Base-by-base conservation (phyloP, 1,140 invertebrate species). In the Diorhabda carinulata region DNA sequence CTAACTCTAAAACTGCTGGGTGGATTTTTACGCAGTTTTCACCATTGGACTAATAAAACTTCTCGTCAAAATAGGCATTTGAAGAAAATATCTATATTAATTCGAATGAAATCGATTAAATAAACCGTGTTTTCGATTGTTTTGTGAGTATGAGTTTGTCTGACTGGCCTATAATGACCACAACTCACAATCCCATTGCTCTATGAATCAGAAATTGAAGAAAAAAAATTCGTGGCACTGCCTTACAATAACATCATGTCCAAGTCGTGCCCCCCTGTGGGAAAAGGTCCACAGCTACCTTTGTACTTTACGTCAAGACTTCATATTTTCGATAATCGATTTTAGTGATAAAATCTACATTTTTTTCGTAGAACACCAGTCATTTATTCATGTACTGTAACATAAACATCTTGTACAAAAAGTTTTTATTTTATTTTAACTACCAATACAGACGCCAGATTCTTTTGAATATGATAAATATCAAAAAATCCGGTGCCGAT, bases 251-350 rank as follows among this genome's bases (percentile, higher is more conserved):
- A 52, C 47, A 52, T 52, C 47, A 52, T 52, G 47, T 52, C 47
- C n/a, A 52, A 52, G 47, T 52, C 47, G 47, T 8, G 47, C 47
- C 47, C 47, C 47, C 47, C 47, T 52, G 6, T 52, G 47, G 47
- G 47, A 52, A n/a, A 52, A 52, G 47, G 47, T 52, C 47, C 47
- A 52, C 47, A 52, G 47, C 47, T 52, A 52, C 47, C n/a, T 52
- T 52, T 52, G 47, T 52, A 52, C 47, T 52, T 52, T 52, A 52
- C 47, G 47, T 52, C 47, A 52, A 52, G 59, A 60, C 10, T 60
- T 60, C 59, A 60, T 42, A 60, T 60, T 60, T 60, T 60, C 59
- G 59, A 60, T 60, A 25, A 60, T 60, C 59, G 59, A 60, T 60
- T 60, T 60, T 10, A 40, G 6, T 42, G 59, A 60, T 60, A 60